A percentile compares a stretch with the other conserved stretches of the same genome.
phyloP scores from a whole-genome alignment of 2,797 vertebrate species.

The Molossus alvarezi region DNA sequence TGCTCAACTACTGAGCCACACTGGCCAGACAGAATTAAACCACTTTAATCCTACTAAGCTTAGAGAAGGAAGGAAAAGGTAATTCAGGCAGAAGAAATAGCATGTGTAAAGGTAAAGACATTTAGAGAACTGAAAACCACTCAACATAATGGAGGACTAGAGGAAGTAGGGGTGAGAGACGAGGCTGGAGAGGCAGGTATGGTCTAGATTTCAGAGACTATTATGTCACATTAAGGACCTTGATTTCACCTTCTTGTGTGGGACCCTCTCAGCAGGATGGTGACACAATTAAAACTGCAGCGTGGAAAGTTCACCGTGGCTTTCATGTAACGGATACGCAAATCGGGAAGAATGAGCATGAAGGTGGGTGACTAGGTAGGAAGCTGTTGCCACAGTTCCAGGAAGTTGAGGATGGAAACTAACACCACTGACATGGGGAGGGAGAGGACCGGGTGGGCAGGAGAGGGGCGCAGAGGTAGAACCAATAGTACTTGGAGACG shows the following conservation, averaged over 20 bases:
- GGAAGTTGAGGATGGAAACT: not conserved
- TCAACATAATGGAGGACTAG: not conserved
- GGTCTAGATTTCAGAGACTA: not conserved
- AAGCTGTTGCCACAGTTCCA: not conserved
- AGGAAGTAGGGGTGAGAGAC: not conserved
- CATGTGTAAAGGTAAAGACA: not conserved
- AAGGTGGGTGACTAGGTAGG: not conserved
- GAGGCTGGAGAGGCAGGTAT: not conserved
- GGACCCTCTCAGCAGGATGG: not conserved
- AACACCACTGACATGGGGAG: not conserved
- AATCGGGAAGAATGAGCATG: not conserved
- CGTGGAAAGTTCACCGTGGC: not conserved
- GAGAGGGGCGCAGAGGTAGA: rapidly evolving
- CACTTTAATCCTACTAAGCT: not conserved
- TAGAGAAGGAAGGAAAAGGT: not conserved
- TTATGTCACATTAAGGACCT: not conserved
- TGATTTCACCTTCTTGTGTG: not conserved
- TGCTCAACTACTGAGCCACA: too few species aligned
- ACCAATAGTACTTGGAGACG: too few species aligned
- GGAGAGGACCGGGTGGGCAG: not conserved
- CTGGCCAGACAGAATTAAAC: not conserved
- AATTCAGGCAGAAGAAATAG: not conserved
- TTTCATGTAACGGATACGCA: not conserved
- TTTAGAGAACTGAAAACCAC: not conserved
- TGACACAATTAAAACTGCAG: not conserved